phyloP scores from a whole-genome alignment of 2,888 invertebrate genomes.

The Ischnus inquisitorius region DNA sequence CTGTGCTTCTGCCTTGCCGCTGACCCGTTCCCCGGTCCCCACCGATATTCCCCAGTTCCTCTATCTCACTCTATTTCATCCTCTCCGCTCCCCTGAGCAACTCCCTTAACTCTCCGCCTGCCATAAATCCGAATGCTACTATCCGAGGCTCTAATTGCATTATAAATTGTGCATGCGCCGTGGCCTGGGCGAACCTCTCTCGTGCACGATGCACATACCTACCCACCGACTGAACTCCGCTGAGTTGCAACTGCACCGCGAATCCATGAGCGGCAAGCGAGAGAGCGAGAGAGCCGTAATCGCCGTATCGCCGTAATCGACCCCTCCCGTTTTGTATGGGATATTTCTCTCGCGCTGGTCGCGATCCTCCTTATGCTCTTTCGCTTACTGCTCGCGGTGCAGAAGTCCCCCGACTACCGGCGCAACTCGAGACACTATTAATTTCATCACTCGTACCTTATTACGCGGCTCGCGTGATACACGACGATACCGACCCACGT shows the following conservation, averaged over 20 bases:
- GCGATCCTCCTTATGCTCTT: constrained; percentile 29
- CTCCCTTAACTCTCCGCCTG: constrained; percentile 76
- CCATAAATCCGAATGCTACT: constrained; percentile 85
- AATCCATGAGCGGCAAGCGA: constrained; percentile 39
- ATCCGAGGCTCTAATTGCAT: constrained; percentile 85
- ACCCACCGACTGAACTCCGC: constrained; percentile 42
- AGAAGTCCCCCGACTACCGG: constrained; percentile 39
- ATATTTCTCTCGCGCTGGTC: constrained; percentile 12
- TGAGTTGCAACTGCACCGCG: constrained; percentile 55
- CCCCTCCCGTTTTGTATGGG: constrained; percentile 48
- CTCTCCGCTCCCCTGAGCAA: constrained; percentile 63
- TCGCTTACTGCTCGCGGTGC: constrained; percentile 39
- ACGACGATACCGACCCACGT: constrained; percentile 46
- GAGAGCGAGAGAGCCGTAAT: constrained; percentile 49
- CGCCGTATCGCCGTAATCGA: constrained; percentile 65
- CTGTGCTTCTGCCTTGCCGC: constrained; percentile 60
- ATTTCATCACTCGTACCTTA: constrained; percentile 70
- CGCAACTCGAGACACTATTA: constrained; percentile 69
- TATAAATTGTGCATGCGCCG: constrained; percentile 84
- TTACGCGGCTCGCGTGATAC: constrained; percentile 68
- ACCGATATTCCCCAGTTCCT: constrained; percentile 65
- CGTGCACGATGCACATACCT: constrained; percentile 66
- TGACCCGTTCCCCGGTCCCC: constrained; percentile 70
- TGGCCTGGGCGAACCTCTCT: constrained; percentile 77
- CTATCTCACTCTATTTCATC: constrained; percentile 65